Conservation (phyloP, 1,140 invertebrate species). For the Frieseomelitta varia region DNA sequence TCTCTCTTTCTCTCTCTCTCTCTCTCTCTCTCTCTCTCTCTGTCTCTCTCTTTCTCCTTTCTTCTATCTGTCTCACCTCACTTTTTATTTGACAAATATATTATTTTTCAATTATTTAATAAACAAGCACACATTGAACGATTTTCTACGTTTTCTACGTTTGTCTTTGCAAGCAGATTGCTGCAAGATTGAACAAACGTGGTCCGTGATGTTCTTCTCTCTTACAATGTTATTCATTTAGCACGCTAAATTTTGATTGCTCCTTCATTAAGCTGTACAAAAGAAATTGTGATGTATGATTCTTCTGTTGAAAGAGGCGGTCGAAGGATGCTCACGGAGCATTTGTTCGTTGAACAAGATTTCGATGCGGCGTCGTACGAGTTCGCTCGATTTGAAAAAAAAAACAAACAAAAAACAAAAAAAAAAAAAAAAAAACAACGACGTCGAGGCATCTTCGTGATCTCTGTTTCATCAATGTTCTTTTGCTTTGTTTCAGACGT, state of each 20-base stretch:
- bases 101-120: slow-evolving; percentile 6
- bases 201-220: not conserved
- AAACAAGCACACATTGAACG: not conserved
- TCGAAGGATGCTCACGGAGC: not conserved
- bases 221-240: not conserved
- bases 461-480: slow-evolving; percentile 49
- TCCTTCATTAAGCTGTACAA: not conserved
- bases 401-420: not conserved
- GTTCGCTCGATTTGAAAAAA: not conserved
- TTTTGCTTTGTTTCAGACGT: slow-evolving; percentile 58
- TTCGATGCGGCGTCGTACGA: not conserved
- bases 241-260: not conserved
- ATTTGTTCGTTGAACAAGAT: not conserved
- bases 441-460: slow-evolving; percentile 18
- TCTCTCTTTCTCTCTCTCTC: not conserved
- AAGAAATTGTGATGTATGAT: not conserved
- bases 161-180: not conserved
- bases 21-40: not conserved
- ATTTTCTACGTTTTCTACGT: not conserved
- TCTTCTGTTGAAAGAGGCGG: not conserved
- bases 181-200: not conserved
- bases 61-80: too few relatives aligned
- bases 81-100: slow-evolving; percentile 1
- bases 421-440: not conserved
- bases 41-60: too few relatives aligned